Conservation (phyloP, 2,113 vertebrate species). For the Ptilorrhoa leucosticta region DNA sequence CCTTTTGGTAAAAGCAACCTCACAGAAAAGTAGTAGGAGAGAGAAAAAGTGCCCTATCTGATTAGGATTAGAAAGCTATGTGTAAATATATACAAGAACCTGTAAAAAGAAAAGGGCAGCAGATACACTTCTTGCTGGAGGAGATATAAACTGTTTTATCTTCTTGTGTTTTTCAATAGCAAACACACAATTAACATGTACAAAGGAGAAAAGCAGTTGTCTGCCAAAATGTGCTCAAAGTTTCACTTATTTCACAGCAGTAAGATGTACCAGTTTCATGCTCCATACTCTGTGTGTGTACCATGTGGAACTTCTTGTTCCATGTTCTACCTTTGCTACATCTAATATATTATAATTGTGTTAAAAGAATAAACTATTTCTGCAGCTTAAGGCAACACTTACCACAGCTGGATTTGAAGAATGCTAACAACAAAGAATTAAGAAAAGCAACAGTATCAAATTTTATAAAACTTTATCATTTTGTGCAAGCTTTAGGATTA, state of each 20-base stretch:
- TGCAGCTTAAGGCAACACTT: slow-evolving; percentile 12
- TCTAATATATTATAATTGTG: background rate
- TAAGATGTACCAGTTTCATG: background rate
- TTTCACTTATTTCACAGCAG: background rate
- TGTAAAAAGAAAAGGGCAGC: background rate
- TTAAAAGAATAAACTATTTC: background rate
- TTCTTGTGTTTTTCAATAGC: background rate
- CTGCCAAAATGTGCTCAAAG: background rate
- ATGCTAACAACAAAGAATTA: background rate
- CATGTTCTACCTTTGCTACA: background rate
- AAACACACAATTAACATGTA: background rate
- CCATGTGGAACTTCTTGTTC: background rate
- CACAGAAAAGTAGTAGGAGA: background rate
- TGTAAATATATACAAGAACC: background rate
- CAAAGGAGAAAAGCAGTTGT: background rate
- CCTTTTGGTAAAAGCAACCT: background rate
- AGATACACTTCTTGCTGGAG: background rate
- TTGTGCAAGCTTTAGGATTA: slow-evolving; percentile 5
- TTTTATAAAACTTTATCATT: background rate
- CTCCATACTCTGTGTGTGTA: background rate
- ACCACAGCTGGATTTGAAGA: slow-evolving; percentile 41
- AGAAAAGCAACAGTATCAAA: slow-evolving; percentile 1
- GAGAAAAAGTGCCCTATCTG: background rate
- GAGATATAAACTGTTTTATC: background rate
- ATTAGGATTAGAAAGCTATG: background rate